phyloP scores from a whole-genome alignment of 2,113 vertebrate genomes.

The Scalopus aquaticus region DNA sequence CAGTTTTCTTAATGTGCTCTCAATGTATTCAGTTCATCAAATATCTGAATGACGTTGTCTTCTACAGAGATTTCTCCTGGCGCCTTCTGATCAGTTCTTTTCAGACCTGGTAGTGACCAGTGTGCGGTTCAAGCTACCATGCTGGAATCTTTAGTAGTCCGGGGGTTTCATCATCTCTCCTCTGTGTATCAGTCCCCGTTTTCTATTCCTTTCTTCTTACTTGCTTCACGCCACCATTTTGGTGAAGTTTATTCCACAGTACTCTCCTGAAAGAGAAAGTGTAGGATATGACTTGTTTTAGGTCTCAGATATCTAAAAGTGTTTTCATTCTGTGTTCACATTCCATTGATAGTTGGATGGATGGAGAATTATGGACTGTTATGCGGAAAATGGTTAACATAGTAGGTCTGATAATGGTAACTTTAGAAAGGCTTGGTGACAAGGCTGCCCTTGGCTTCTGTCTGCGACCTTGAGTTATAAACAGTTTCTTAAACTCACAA shows the following conservation, averaged over 20 bases:
- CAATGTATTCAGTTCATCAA: not conserved
- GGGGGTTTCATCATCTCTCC: not conserved
- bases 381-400: not conserved
- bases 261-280: not conserved
- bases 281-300: not conserved
- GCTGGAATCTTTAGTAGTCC: not conserved
- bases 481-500: not conserved
- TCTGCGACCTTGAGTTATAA: slow-evolving; percentile 16
- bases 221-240: not conserved
- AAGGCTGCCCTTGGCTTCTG: not conserved
- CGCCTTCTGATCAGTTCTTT: not conserved
- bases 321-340: not conserved
- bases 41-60: not conserved
- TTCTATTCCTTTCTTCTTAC: not conserved
- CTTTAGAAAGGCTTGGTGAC: not conserved
- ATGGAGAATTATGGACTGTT: not conserved
- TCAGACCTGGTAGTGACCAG: not conserved
- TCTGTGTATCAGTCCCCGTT: not conserved
- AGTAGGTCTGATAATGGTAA: not conserved
- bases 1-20: not conserved
- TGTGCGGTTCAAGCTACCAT: not conserved
- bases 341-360: not conserved
- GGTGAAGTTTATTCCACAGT: not conserved
- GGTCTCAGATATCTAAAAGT: not conserved
- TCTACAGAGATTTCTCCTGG: not conserved